phyloP scores from a whole-genome alignment of 2,797 vertebrate genomes.

The Sibirionetta formosa region DNA sequence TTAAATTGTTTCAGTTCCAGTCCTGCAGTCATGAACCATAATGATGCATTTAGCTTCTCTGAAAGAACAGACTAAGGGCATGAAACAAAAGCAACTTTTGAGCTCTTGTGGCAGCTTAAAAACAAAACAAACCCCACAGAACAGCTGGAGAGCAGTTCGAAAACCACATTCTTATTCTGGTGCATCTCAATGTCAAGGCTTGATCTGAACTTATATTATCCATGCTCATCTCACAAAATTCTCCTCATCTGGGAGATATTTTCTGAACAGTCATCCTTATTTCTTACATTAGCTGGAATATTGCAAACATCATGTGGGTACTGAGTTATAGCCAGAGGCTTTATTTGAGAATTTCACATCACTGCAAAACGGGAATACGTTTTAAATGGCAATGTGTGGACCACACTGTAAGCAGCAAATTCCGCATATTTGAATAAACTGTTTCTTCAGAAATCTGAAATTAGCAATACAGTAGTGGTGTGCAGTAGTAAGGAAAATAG shows the following conservation, averaged over 20 bases:
- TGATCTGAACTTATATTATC: neutral
- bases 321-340: fast-evolving
- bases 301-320: neutral
- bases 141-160: neutral
- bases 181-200: neutral
- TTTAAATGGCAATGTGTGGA: neutral
- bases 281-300: neutral
- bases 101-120: neutral
- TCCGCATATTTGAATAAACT: neutral
- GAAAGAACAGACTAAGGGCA: neutral
- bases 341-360: neutral
- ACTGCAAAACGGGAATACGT: neutral
- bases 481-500: neutral
- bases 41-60: neutral
- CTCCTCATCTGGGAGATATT: neutral
- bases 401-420: neutral
- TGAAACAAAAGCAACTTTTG: neutral
- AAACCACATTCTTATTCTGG: neutral
- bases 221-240: neutral
- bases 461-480: no score
- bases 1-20: neutral
- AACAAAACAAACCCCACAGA: neutral
- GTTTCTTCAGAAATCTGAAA: no score
- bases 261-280: neutral
- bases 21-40: neutral